Percentiles rank a stretch among this genome's conserved stretches.
These are phyloP conservation scores for Chiroxiphia lanceolata DNA, from an alignment of 2,797 vertebrate species.

Conservation along the genomic window DNA sequence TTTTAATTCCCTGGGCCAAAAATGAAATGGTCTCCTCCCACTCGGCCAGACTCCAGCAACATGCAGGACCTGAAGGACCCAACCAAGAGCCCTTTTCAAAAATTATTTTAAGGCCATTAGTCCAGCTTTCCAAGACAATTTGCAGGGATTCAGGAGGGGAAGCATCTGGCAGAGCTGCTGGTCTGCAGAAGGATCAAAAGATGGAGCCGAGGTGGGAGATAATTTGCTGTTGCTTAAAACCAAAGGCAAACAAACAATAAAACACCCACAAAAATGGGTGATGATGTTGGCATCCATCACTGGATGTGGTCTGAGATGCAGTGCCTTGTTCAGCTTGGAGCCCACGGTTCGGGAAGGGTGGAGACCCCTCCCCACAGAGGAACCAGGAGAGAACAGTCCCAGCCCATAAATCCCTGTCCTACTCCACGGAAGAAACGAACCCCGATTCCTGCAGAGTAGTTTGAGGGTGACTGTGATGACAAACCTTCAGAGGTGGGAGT, in stretches of 20 bases:
- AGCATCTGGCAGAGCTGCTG: neutral
- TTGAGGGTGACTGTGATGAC: too few relatives aligned
- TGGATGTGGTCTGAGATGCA: neutral
- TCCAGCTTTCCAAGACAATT: neutral
- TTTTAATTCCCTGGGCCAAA: neutral
- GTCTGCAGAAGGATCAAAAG: neutral
- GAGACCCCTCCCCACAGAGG: neutral
- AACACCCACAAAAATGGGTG: neutral
- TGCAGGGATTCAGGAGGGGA: neutral
- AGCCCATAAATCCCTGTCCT: neutral
- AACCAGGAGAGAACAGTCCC: neutral
- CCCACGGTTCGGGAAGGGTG: fast-evolving
- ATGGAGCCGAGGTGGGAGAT: neutral
- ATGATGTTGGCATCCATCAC: neutral
- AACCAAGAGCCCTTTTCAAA: neutral
- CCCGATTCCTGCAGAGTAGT: neutral
- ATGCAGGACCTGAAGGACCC: neutral
- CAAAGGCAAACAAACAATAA: neutral
- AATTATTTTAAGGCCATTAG: neutral
- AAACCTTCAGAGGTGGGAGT: neutral
- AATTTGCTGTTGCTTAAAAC: neutral
- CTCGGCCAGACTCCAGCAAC: neutral
- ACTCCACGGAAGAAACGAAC: neutral
- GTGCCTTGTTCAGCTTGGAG: neutral
- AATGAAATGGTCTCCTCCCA: neutral